Conservation (phyloP, 2,113 vertebrate genomes). For the Morphnarchus princeps region DNA sequence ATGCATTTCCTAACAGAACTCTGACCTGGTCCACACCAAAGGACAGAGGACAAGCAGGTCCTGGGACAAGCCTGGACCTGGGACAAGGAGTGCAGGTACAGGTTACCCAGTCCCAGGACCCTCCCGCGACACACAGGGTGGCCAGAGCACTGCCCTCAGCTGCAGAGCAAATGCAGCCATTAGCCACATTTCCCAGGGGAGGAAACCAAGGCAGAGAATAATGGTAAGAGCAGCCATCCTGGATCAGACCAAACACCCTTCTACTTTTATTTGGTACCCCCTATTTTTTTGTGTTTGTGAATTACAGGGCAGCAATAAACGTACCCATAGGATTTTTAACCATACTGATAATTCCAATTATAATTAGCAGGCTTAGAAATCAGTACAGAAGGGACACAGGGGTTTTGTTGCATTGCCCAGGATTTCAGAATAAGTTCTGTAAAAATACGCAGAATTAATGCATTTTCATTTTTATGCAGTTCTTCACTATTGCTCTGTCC, state of each 20-base stretch:
- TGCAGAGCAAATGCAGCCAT: neutral
- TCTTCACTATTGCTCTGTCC: neutral
- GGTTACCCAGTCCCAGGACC: neutral
- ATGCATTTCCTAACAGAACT: neutral
- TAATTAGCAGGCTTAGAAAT: neutral
- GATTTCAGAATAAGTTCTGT: neutral
- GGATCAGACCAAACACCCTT: neutral
- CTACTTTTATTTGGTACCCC: neutral
- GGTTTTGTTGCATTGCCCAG: neutral
- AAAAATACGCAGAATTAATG: neutral
- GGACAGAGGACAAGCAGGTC: neutral
- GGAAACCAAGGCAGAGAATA: neutral
- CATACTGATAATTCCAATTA: neutral
- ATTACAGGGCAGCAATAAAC: neutral
- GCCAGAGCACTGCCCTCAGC: neutral
- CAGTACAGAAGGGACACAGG: neutral
- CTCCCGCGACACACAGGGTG: rapidly evolving
- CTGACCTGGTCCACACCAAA: neutral
- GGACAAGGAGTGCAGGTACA: neutral
- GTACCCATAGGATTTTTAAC: neutral
- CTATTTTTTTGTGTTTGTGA: neutral
- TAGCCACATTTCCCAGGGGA: neutral
- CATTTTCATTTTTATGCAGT: neutral
- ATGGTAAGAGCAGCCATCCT: neutral
- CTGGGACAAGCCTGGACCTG: neutral